Conservation (phyloP, 1,140 invertebrate genomes). For the Macrobrachium nipponense region DNA sequence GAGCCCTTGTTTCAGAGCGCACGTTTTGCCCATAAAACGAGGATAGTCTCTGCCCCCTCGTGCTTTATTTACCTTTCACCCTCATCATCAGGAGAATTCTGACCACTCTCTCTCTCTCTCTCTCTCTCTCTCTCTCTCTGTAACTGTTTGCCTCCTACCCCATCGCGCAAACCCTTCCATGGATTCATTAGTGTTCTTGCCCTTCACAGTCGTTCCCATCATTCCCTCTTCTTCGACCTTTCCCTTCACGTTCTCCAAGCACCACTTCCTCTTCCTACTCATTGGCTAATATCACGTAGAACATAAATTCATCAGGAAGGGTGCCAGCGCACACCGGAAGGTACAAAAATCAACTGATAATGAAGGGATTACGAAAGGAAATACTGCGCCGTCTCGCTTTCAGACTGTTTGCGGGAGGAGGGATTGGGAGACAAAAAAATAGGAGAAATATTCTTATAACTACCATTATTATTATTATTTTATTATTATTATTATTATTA, state of each 20-base stretch:
- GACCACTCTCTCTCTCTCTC: constrained; percentile 3
- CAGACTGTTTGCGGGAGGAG: background rate
- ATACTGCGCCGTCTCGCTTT: background rate
- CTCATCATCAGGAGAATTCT: background rate
- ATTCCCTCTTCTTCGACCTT: background rate
- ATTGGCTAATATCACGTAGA: too few relatives aligned
- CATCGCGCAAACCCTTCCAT: background rate
- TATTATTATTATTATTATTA: too few relatives aligned
- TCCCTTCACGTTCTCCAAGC: background rate
- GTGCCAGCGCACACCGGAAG: too few relatives aligned
- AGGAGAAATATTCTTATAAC: background rate
- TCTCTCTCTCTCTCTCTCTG: constrained; percentile 8
- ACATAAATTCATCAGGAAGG: too few relatives aligned
- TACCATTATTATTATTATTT: too few relatives aligned
- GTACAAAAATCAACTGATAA: background rate
- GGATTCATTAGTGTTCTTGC: background rate
- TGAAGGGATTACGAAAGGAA: background rate
- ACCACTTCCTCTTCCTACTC: background rate
- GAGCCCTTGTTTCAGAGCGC: too few relatives aligned
- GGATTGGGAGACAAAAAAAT: background rate
- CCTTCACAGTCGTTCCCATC: too few relatives aligned
- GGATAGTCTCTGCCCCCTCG: background rate
- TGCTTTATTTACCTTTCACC: background rate
- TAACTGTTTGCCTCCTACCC: background rate
- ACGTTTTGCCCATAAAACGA: too few relatives aligned